Conservation (phyloP, 2,113 vertebrate species). For the Nymphicus hollandicus region DNA sequence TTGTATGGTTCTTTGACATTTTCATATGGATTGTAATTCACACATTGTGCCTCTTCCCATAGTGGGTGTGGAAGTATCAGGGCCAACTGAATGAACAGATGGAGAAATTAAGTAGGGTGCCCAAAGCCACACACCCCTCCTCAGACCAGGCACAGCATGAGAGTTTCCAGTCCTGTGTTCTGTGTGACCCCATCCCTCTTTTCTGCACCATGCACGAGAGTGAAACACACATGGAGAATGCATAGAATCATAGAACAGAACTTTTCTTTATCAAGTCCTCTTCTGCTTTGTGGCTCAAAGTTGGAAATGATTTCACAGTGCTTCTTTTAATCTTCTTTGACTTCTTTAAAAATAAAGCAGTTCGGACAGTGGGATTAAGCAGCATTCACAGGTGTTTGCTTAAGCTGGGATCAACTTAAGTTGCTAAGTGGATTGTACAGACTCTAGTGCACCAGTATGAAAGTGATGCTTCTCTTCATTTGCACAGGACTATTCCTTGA, state of each 20-base stretch:
- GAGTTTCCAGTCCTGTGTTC: not conserved
- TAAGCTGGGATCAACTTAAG: not conserved
- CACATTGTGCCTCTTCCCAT: not conserved
- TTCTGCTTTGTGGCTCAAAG: not conserved
- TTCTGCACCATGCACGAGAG: fast-evolving
- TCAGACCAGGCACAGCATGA: not conserved
- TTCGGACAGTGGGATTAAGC: not conserved
- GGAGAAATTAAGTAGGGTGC: not conserved
- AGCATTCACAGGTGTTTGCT: not conserved
- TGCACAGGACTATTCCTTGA: not conserved
- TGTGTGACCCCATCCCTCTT: not conserved
- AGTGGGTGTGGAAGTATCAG: not conserved
- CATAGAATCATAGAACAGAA: too few species aligned
- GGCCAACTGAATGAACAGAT: not conserved
- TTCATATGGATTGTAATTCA: not conserved
- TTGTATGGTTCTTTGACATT: not conserved
- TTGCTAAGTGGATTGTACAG: not conserved
- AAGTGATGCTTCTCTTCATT: not conserved
- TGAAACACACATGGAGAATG: not conserved
- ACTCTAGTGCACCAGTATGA: not conserved
- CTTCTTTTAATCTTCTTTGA: not conserved
- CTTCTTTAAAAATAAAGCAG: not conserved
- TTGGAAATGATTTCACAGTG: not conserved
- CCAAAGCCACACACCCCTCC: not conserved
- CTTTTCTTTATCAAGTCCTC: not conserved